Evolutionary conservation across 1,140 invertebrate genomes (phyloP), one percentile per base, ranked within the genome.

Genomic region (Batillaria attramentaria): DNA sequence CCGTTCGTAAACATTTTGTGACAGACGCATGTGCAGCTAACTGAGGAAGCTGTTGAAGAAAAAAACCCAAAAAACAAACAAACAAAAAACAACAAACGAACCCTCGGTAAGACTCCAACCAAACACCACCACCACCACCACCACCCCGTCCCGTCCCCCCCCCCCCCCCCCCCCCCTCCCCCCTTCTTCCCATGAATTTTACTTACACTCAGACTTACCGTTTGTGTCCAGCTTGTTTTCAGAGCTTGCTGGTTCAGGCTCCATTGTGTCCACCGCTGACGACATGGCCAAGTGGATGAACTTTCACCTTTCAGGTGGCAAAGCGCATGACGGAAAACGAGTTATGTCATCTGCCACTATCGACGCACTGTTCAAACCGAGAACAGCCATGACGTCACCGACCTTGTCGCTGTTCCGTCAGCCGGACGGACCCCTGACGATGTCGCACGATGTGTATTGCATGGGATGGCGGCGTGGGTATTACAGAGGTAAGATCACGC

Each of bases 251-350:
- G 87, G 84, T 18, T 86, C 87, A 28, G 84, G 84, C 1, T 77
- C 84, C 20, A 79, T 88, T 13, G 66, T 88, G 54, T 80, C 72
- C 28, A 87, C 79, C 50, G 84, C 85, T 10, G 72, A 83, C n/a
- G 87, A 88, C 73, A 87, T 88, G 85, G 75, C 83, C 0, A 80
- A 85, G 68, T 88, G 86, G 86, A 85, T 88, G 83, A 81, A 79
- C 54, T 87, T 88, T 77, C 85, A 87, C 50, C 75, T 87, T 16
- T 41, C 54, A 33, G 62, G 35, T 41, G 73, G 73, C 8, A 33
- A 28, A 6, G 73, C 72, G 24, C 8, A 20, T 18, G 42, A 50
- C 18, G 77, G 74, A 5, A n/a, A 66, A 10, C 37, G 41, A 16
- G 70, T 81, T 5, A 50, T 81, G 46, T 3, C 20, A 0, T 43